Evolutionary conservation across 2,113 vertebrate genomes (phyloP).

Genomic region (Crypturellus undulatus): DNA sequence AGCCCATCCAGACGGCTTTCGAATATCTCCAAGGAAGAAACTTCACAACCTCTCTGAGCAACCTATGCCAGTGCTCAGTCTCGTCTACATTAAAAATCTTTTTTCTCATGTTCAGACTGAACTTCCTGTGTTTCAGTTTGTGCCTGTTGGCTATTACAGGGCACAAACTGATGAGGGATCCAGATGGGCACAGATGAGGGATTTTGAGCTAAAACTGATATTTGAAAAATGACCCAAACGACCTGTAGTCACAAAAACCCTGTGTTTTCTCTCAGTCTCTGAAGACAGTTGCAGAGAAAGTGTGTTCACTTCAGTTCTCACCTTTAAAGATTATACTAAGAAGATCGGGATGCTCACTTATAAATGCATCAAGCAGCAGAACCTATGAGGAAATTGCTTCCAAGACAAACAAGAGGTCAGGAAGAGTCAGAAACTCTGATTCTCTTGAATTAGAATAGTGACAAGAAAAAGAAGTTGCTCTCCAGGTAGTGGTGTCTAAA

Average conservation of each 20-base stretch:
- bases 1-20: no score
- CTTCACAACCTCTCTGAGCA: not conserved
- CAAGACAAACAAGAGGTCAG: not conserved
- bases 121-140: no score
- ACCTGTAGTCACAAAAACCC: not conserved
- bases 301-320: not conserved
- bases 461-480: not conserved
- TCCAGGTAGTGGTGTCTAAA: not conserved
- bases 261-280: not conserved
- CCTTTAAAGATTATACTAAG: not conserved
- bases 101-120: no score
- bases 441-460: not conserved
- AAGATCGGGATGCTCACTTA: not conserved
- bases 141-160: no score
- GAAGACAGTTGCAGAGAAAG: not conserved
- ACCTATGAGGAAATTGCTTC: not conserved
- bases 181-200: no score
- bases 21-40: no score
- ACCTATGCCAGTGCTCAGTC: no score
- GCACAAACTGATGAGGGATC: no score
- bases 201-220: not conserved
- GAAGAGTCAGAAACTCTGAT: not conserved
- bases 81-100: no score
- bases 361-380: not conserved
- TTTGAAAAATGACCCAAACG: not conserved